Evolutionary conservation across 2,888 invertebrate species (phyloP), one percentile per base, ranked within the genome.

Genomic region (Stenodera caucasica): DNA sequence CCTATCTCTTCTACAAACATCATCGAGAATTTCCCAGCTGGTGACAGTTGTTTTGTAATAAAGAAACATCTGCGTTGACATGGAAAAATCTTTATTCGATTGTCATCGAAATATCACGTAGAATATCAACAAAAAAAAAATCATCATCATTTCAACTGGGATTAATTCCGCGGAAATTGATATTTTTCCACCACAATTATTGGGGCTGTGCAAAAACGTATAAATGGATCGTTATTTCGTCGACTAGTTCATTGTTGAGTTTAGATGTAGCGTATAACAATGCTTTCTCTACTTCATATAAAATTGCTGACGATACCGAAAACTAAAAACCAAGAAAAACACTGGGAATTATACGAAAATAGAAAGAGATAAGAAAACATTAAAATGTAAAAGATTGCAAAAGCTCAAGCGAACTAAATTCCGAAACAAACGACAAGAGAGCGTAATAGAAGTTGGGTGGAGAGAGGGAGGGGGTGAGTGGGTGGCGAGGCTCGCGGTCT

Each of bases 51-150:
- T 65, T 23, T 45, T 67, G 64, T 65, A 70, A 71, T 71, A 70
- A 70, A 69, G 69, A 67, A 64, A 67, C 70, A 70, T 70, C 69
- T 68, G 64, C 57, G 57, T 63, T 67, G 71, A 70, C 70, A 65
- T 67, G 69, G 45, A 68, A 71, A 71, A 69, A 71, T 69, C 68
- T 68, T 69, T 68, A 67, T 69, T 72, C 69, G 64, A 71, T 71
- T 69, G 69, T 69, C 60, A 61, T 55, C 57, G 62, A 18, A 40
- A 40, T 40, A 40, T 40, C 40, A 45, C 45, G 12, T 6, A 12
- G n/a, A 21, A 23, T 45, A 45, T 45, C 3, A 23, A 23, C 5
- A 23, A 5, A 45, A 26, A 26, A 26, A n/a, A n/a, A n/a, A n/a
- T n/a, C n/a, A 9, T 40, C 9, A 40, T 40, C 40, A 18, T 40